Conservation (phyloP, 2,888 invertebrate species). For the Watsonalla binaria region DNA sequence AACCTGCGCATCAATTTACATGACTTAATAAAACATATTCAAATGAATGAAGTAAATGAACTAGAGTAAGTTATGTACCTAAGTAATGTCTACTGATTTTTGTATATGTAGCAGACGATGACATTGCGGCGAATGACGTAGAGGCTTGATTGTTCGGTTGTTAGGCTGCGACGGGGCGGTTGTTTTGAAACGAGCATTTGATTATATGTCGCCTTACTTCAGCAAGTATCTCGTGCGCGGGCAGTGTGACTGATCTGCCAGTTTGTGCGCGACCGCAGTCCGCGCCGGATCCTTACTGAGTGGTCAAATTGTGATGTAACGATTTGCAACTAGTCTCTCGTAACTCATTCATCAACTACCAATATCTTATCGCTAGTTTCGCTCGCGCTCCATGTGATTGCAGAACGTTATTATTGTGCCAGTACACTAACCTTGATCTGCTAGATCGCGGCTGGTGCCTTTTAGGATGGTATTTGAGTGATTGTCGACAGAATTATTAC, state of each 20-base stretch:
- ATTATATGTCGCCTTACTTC: conserved; percentile 46
- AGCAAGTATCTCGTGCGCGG: conserved; percentile 47
- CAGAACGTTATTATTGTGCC: conserved; percentile 6
- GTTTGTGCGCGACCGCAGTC: conserved; percentile 59
- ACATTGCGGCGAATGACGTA: conserved; percentile 38
- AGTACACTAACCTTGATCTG: conserved; percentile 19
- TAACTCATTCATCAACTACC: conserved; percentile 7
- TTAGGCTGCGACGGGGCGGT: conserved; percentile 33
- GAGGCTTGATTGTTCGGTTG: conserved; percentile 44
- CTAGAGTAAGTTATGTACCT: too few relatives aligned
- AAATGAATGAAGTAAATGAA: conserved; percentile 2
- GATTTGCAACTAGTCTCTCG: conserved; percentile 13
- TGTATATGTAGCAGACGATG: conserved; percentile 15
- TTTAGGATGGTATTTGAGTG: conserved; percentile 16
- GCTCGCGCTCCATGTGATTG: conserved; percentile 18
- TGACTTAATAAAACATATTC: too few relatives aligned
- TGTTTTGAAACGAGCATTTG: conserved; percentile 47
- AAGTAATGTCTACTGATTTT: background rate
- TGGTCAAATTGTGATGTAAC: conserved; percentile 16
- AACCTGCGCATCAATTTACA: conserved; percentile 6
- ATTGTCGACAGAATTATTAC: background rate
- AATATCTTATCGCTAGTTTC: conserved; percentile 13
- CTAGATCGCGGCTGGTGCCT: conserved; percentile 11
- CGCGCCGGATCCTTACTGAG: conserved; percentile 48
- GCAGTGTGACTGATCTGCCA: conserved; percentile 47